Evolutionary conservation across 1,140 invertebrate species (phyloP), one percentile per base, ranked within the genome.

Genomic region (Apis mellifera): DNA sequence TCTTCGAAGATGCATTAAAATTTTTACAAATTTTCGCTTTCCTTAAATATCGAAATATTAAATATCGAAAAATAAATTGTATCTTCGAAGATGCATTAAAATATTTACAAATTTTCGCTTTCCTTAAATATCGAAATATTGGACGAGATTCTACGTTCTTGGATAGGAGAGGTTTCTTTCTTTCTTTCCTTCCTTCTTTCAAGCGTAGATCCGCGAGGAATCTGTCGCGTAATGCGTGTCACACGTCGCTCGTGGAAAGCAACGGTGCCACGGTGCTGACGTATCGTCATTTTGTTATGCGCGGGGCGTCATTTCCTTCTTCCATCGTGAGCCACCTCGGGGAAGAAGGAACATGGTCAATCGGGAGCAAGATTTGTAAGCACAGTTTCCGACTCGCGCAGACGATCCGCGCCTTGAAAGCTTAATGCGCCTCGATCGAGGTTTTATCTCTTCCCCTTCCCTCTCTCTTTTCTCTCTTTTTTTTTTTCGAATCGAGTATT

Each of bases 261-360:
- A 87, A 87, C 86, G 86, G 86, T 88, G 86, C 82, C 69, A 55
- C 70, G 19, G 73, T 23, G 32, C 71, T 82, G 85, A 87, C 74
- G 74, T 79, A 84, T 82, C 80, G 85, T 77, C 78, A 72, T 78
- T 86, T 91, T 90, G 85, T 91, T 91, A 91, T 91, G 87, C 90
- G 76, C 72, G 78, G 79, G 80, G 82, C 86, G 87, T 90, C 86
- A 89, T 91, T 90, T 91, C 90, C 90, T 90, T 90, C 89, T 89
- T 87, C 62, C 68, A 78, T 82, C 81, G 81, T 82, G 75, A 78
- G 64, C 52, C 66, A 71, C 73, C 15, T 69, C 64, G 48, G 71
- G 57, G 74, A 83, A 77, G 81, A 71, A 83, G 73, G 74, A 77
- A 77, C 72, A 80, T 52, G n/a, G 78, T 73, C 78, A 74, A 80